Evolutionary conservation across 2,888 invertebrate genomes (phyloP).

Genomic region (Stomorhina lunata): DNA sequence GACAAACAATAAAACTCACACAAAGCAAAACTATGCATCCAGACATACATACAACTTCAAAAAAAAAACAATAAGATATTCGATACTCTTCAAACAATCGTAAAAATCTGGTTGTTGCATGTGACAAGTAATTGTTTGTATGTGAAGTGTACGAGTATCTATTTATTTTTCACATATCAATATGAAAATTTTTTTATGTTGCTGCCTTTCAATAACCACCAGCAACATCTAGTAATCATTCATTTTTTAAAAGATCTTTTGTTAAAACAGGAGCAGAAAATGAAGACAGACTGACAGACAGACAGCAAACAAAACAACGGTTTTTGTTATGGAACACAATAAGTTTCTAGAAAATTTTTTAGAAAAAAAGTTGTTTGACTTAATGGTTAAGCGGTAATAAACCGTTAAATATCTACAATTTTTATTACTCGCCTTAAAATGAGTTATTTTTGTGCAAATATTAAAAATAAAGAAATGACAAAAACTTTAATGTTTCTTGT

Average conservation of each 20-base stretch:
- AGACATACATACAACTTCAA: too few relatives aligned
- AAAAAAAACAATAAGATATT: not conserved
- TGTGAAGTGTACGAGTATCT: not conserved
- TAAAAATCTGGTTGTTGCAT: conserved; percentile 22
- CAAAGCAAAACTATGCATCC: too few relatives aligned
- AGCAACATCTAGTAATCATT: not conserved
- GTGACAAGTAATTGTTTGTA: conserved; percentile 36
- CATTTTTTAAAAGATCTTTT: conserved; percentile 29
- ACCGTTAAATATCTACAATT: conserved; percentile 17
- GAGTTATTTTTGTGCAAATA: not conserved
- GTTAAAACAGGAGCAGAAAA: not conserved
- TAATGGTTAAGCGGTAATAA: conserved; percentile 23
- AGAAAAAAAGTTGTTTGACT: conserved; percentile 13
- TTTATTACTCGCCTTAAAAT: not conserved
- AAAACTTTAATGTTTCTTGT: not conserved
- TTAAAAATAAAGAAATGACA: not conserved
- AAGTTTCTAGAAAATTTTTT: not conserved
- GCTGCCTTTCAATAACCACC: too few relatives aligned
- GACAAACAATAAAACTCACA: not conserved
- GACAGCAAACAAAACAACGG: conserved; percentile 20
- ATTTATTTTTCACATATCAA: conserved; percentile 50
- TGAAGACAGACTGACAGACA: too few relatives aligned
- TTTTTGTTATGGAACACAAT: not conserved
- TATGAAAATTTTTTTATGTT: not conserved
- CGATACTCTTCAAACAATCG: conserved; percentile 1